Conservation (phyloP, 2,113 vertebrate genomes). For the Corvus moneduloides region DNA sequence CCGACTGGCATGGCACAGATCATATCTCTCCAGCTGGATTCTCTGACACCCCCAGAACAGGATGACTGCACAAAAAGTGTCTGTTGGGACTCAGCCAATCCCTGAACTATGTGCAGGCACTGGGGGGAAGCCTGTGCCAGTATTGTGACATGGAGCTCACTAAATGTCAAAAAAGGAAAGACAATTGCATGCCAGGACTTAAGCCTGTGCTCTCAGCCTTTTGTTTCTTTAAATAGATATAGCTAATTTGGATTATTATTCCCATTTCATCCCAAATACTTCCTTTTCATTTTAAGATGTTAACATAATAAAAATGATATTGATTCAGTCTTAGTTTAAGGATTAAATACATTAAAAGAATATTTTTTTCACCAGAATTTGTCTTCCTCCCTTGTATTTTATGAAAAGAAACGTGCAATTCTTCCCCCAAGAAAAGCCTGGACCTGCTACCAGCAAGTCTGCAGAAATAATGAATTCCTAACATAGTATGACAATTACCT, state of each 20-base stretch:
- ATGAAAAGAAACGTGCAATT: background rate
- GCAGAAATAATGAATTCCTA: background rate
- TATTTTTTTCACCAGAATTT: background rate
- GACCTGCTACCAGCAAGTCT: background rate
- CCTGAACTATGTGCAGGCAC: background rate
- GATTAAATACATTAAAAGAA: background rate
- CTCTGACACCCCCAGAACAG: background rate
- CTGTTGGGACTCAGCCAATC: background rate
- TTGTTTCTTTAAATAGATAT: background rate
- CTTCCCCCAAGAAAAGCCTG: background rate
- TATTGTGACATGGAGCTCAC: rapidly evolving
- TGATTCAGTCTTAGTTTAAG: background rate
- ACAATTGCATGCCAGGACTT: background rate
- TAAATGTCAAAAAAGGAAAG: background rate
- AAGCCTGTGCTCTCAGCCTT: background rate
- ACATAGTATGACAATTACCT: background rate
- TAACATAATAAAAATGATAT: background rate
- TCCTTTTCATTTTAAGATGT: background rate
- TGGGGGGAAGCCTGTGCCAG: background rate
- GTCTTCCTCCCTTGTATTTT: background rate
- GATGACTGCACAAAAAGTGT: background rate
- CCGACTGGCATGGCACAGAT: background rate
- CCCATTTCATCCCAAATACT: background rate
- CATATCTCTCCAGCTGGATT: background rate
- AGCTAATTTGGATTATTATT: background rate